Percentiles rank a stretch among this genome's conserved stretches.
These are phyloP conservation scores for Anseranas semipalmata DNA, from an alignment of 2,113 vertebrate genomes.

Conservation along the genomic window DNA sequence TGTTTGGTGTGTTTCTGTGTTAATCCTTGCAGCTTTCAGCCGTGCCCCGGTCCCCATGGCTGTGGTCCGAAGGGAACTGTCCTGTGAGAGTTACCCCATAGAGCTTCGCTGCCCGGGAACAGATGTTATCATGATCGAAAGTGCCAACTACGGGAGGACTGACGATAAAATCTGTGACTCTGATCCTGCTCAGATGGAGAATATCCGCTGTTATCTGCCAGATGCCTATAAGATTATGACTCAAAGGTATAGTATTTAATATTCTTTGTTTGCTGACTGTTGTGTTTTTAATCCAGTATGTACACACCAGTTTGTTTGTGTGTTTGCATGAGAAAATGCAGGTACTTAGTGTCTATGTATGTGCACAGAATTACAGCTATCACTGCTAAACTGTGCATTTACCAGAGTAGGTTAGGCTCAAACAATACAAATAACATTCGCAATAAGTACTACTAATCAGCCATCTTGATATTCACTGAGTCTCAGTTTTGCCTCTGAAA, in stretches of 20 bases:
- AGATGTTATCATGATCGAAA: conserved; percentile 99
- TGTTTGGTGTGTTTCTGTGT: neutral
- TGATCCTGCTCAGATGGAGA: conserved; percentile 98
- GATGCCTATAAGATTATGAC: conserved; percentile 99
- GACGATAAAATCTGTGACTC: conserved; percentile 99
- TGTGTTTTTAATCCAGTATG: neutral
- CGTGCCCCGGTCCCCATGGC: conserved; percentile 97
- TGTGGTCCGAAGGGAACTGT: conserved; percentile 95
- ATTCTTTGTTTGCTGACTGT: neutral
- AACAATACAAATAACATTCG: neutral
- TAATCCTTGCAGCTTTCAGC: conserved; percentile 86
- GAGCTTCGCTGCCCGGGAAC: conserved; percentile 97
- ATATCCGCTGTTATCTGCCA: conserved; percentile 96
- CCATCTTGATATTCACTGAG: rapidly evolving
- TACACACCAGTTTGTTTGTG: neutral
- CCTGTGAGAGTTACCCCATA: conserved; percentile 97
- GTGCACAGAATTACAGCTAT: neutral
- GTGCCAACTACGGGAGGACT: conserved; percentile 97
- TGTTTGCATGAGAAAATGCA: conserved; percentile 31
- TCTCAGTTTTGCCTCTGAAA: neutral
- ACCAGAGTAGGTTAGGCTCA: neutral
- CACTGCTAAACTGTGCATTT: neutral
- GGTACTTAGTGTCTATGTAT: neutral
- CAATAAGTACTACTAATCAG: neutral
- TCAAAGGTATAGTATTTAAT: conserved; percentile 84